phyloP scores from a whole-genome alignment of 2,113 vertebrate genomes.

The Cyanoderma ruficeps region DNA sequence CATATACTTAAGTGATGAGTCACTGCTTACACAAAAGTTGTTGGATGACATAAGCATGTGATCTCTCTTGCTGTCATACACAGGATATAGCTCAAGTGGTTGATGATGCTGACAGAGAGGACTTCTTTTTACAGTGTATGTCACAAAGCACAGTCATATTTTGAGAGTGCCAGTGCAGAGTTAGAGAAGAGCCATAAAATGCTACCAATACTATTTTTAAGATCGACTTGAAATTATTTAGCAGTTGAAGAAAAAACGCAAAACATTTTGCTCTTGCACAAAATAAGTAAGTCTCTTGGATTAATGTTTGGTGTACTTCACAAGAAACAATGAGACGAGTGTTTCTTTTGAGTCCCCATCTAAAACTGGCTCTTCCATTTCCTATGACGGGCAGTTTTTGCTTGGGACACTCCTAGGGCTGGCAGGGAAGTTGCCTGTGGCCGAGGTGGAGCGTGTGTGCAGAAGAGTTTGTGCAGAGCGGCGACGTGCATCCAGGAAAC shows the following conservation, averaged over 20 bases:
- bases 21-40: neutral
- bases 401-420: neutral
- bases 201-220: neutral
- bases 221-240: neutral
- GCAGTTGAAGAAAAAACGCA: neutral
- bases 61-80: neutral
- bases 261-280: neutral
- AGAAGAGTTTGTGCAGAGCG: neutral
- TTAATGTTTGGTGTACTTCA: neutral
- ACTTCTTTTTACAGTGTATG: neutral
- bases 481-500: neutral
- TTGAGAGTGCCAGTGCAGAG: neutral
- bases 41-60: neutral
- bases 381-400: neutral
- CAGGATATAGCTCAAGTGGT: neutral
- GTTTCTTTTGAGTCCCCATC: neutral
- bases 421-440: neutral
- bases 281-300: neutral
- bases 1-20: neutral
- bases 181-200: neutral
- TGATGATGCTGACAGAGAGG: neutral
- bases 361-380: neutral
- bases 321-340: neutral
- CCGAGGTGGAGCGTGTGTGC: neutral
- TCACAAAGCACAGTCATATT: fast-evolving